Conservation (phyloP, 2,888 invertebrate species). For the Aromia moschata region DNA sequence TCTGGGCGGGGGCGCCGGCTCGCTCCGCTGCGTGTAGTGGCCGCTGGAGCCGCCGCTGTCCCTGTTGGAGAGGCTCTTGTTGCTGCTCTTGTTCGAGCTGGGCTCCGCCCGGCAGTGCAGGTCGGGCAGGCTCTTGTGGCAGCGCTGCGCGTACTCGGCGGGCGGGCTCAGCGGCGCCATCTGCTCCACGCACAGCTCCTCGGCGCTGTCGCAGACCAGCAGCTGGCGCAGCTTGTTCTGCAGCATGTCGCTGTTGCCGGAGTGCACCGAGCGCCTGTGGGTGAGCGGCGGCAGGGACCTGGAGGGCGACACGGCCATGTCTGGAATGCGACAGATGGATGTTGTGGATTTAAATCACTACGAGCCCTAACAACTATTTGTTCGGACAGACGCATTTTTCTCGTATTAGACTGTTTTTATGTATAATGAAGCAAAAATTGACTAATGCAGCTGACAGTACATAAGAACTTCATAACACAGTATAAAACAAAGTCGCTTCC, state of each 20-base stretch:
- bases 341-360: too few relatives aligned
- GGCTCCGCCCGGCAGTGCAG: slow-evolving; percentile 62
- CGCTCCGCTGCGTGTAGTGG: slow-evolving; percentile 84
- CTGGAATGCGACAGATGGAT: slow-evolving; percentile 47
- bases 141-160: slow-evolving; percentile 76
- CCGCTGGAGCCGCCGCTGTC: slow-evolving; percentile 86
- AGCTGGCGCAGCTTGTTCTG: slow-evolving; percentile 82
- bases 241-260: slow-evolving; percentile 69
- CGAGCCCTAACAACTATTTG: too few relatives aligned
- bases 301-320: slow-evolving; percentile 64
- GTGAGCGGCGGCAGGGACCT: slow-evolving; percentile 66
- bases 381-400: too few relatives aligned
- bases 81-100: slow-evolving; percentile 63
- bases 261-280: slow-evolving; percentile 65
- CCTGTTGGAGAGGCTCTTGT: slow-evolving; percentile 69
- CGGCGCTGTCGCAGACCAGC: slow-evolving; percentile 78
- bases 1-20: slow-evolving; percentile 68
- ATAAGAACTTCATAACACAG: too few relatives aligned
- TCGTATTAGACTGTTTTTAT: too few relatives aligned
- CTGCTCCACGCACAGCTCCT: slow-evolving; percentile 67
- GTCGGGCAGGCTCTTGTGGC: slow-evolving; percentile 84
- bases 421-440: too few relatives aligned
- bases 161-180: slow-evolving; percentile 74
- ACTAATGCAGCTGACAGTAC: too few relatives aligned
- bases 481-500: too few relatives aligned